phyloP scores from a whole-genome alignment of 2,113 vertebrate species.

The Catharus fuscescens region DNA sequence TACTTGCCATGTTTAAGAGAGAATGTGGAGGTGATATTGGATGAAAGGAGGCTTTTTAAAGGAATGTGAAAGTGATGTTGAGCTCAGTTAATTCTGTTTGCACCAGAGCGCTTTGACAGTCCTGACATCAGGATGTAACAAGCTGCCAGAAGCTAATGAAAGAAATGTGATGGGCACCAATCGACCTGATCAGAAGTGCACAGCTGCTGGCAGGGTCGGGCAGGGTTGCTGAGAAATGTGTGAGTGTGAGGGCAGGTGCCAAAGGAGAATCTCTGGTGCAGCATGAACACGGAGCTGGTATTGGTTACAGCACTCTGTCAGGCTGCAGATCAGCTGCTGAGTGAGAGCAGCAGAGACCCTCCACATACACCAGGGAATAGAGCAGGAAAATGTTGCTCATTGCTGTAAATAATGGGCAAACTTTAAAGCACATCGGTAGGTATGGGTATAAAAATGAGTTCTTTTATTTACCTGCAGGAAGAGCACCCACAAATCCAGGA shows the following conservation, averaged over 20 bases:
- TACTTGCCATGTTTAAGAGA: background rate
- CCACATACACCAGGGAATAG: fast-evolving
- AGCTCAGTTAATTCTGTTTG: background rate
- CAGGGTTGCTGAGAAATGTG: background rate
- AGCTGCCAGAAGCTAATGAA: background rate
- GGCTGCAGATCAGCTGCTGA: background rate
- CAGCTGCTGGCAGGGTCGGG: background rate
- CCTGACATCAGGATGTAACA: background rate
- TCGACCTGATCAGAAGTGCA: background rate
- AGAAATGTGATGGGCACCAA: background rate
- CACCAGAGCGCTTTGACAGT: background rate
- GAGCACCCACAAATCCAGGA: fast-evolving
- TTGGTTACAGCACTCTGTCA: fast-evolving
- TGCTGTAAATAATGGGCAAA: background rate
- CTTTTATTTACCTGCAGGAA: background rate
- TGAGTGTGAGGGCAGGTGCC: background rate
- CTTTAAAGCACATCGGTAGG: background rate
- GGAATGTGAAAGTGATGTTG: background rate
- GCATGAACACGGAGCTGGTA: fast-evolving
- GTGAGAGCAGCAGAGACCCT: background rate
- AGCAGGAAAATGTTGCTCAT: background rate
- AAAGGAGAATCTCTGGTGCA: background rate
- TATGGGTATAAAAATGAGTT: background rate
- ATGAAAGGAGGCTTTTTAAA: background rate
- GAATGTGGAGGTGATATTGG: fast-evolving